A percentile compares a stretch with the other conserved stretches of the same genome.
Conservation (phyloP, 2,888 invertebrate genomes). For the Xylota segnis region DNA sequence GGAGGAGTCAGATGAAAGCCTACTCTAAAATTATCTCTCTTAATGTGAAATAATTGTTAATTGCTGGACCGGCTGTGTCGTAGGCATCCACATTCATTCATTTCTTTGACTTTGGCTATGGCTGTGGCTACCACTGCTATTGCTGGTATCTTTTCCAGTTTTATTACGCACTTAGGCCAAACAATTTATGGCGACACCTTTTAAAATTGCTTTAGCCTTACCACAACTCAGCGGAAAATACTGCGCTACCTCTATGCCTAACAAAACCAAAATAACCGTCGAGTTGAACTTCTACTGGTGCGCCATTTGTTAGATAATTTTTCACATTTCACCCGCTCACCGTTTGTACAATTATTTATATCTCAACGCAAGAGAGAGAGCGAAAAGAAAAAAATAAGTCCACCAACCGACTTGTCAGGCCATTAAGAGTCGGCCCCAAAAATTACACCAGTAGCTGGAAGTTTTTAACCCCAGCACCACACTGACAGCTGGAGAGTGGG, state of each 20-base stretch:
- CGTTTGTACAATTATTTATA: constrained; percentile 26
- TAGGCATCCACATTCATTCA: not conserved
- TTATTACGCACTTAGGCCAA: constrained; percentile 65
- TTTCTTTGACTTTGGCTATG: not conserved
- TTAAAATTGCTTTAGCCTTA: constrained; percentile 68
- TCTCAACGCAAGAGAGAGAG: not conserved
- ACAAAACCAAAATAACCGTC: not conserved
- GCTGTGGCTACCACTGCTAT: not conserved
- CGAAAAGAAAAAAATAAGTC: not conserved
- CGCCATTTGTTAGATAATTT: constrained; percentile 38
- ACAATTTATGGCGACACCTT: constrained; percentile 71
- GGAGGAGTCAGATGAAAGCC: constrained; percentile 16
- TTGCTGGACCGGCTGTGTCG: constrained; percentile 42
- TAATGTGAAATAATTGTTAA: constrained; percentile 75
- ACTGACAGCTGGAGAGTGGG: constrained; percentile 26
- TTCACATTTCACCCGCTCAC: constrained; percentile 8
- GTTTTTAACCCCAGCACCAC: constrained; percentile 33
- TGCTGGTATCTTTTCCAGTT: constrained; percentile 41
- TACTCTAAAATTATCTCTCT: constrained; percentile 50
- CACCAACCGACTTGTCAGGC: constrained; percentile 37
- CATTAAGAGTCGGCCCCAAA: constrained; percentile 40
- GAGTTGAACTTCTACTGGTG: constrained; percentile 13
- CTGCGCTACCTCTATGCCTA: constrained; percentile 5
- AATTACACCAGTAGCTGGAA: constrained; percentile 23
- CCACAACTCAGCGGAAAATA: constrained; percentile 64